phyloP scores from a whole-genome alignment of 2,888 invertebrate species.

The Brenthis hecate region DNA sequence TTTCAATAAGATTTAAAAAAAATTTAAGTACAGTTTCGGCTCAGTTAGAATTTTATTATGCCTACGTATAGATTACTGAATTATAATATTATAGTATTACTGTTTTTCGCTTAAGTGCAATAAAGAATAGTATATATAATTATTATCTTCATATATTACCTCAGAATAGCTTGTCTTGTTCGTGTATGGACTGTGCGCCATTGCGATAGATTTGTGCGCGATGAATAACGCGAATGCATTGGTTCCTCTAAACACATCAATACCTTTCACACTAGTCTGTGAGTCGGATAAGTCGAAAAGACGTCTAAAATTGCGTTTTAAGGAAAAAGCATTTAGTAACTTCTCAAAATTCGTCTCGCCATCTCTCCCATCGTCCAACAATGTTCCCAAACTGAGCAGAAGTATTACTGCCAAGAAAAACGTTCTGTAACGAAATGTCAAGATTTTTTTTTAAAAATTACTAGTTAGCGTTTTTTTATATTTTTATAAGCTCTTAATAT shows the following conservation, averaged over 20 bases:
- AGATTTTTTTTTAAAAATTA: too few relatives aligned
- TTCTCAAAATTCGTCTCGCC: conserved; percentile 74
- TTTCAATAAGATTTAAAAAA: too few relatives aligned
- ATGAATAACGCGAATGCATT: conserved; percentile 80
- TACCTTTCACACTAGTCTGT: conserved; percentile 67
- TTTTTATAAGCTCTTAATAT: too few relatives aligned
- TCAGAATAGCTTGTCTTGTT: conserved; percentile 80
- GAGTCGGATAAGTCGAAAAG: conserved; percentile 69
- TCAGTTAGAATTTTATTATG: too few relatives aligned
- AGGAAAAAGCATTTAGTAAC: conserved; percentile 75
- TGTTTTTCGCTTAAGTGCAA: too few relatives aligned
- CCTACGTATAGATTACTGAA: too few relatives aligned
- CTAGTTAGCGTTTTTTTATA: too few relatives aligned
- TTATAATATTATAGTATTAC: too few relatives aligned
- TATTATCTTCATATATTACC: conserved; percentile 56
- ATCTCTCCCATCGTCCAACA: conserved; percentile 71
- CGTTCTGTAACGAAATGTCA: conserved; percentile 57
- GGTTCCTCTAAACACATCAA: conserved; percentile 80
- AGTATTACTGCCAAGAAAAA: conserved; percentile 70
- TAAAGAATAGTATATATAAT: too few relatives aligned
- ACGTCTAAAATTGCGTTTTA: conserved; percentile 73
- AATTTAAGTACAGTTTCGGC: too few relatives aligned
- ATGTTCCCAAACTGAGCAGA: conserved; percentile 69
- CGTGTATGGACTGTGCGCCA: conserved; percentile 81
- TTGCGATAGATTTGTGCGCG: conserved; percentile 83